Conservation (phyloP, 2,888 invertebrate genomes). For the Tipula vernalis region DNA sequence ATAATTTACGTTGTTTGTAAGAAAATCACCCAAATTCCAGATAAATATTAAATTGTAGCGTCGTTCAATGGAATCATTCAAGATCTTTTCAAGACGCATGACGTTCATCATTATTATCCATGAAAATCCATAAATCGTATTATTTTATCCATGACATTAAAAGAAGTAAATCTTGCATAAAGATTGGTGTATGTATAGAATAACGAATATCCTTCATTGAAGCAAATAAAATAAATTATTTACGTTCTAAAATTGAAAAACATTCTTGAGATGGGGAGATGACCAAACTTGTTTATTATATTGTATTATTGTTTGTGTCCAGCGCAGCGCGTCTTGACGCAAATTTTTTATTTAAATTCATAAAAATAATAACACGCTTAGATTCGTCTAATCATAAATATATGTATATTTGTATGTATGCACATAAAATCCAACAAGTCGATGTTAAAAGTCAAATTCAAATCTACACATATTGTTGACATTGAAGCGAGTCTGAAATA, state of each 20-base stretch:
- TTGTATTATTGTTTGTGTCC: not conserved
- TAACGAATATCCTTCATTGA: not conserved
- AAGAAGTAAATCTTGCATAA: not conserved
- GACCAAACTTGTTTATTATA: not conserved
- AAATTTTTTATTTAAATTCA: not conserved
- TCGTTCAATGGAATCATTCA: not conserved
- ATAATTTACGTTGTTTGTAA: not conserved
- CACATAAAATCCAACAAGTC: not conserved
- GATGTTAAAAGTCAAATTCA: not conserved
- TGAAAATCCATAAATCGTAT: not conserved
- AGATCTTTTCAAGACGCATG: no score
- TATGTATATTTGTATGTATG: not conserved
- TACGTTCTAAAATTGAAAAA: not conserved
- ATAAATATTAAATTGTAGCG: not conserved
- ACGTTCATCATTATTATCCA: not conserved
- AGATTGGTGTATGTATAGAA: not conserved
- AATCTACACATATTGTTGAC: not conserved
- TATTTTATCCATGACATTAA: not conserved
- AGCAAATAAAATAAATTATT: not conserved
- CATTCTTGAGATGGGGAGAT: not conserved
- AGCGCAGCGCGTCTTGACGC: not conserved
- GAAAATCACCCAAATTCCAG: not conserved
- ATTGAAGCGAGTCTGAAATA: not conserved
- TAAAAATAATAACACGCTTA: no score
- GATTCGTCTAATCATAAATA: no score